phyloP scores from a whole-genome alignment of 2,888 invertebrate species.

The Melanchra persicariae region DNA sequence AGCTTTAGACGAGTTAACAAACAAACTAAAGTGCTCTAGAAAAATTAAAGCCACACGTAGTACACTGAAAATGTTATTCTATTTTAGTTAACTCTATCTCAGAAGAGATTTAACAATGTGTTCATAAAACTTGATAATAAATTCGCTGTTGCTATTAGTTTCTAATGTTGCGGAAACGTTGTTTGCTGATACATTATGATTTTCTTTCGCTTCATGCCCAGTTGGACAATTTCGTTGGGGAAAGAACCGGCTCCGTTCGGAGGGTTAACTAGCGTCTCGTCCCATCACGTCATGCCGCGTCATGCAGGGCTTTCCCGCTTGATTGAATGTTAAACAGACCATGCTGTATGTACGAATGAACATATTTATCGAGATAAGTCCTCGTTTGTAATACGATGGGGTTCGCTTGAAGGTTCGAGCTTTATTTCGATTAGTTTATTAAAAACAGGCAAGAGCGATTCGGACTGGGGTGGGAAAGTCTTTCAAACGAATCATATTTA shows the following conservation, averaged over 20 bases:
- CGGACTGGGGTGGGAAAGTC: background rate
- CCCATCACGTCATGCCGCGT: slow-evolving; percentile 60
- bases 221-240: slow-evolving; percentile 43
- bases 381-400: slow-evolving; percentile 10
- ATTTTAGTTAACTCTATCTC: background rate
- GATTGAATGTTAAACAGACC: slow-evolving; percentile 62
- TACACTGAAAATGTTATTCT: slow-evolving; percentile 21
- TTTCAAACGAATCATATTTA: background rate
- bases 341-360: slow-evolving; percentile 45
- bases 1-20: slow-evolving; percentile 41
- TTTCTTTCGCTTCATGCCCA: slow-evolving; percentile 51
- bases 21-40: slow-evolving; percentile 49
- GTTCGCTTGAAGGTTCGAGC: background rate
- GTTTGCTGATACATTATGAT: slow-evolving; percentile 47
- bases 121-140: slow-evolving; percentile 1
- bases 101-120: slow-evolving; percentile 28
- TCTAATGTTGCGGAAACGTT: slow-evolving; percentile 35
- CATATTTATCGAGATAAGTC: slow-evolving; percentile 35
- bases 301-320: slow-evolving; percentile 62
- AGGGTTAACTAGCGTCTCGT: slow-evolving; percentile 55
- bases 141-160: slow-evolving; percentile 14
- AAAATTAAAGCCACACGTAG: slow-evolving; percentile 40
- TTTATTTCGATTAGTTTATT: background rate
- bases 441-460: background rate
- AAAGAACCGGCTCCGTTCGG: slow-evolving; percentile 17